Base-by-base conservation (phyloP, 2,888 invertebrate species). In the Lamellibrachia satsuma region DNA sequence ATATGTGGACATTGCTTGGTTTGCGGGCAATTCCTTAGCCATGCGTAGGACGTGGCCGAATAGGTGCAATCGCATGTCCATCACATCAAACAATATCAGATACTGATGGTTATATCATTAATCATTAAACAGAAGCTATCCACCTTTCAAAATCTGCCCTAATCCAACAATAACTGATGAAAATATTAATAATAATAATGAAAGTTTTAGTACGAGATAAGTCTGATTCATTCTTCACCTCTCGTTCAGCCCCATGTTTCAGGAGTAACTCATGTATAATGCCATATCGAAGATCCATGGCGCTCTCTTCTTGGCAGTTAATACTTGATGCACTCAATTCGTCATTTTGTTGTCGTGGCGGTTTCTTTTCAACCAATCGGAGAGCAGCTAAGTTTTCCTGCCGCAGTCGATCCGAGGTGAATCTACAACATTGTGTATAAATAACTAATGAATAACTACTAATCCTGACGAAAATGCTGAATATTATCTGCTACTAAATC, bases 221-320 rank as follows among this genome's bases (percentile, higher is more conserved):
- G 15, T 52, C 27, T 57, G 52, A 93, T 2, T 3, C 52, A 52
- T n/a, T 52, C 57, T 52, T 93, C 92, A 95, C 96, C 94, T 95
- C 95, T 94, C 95, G 94, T 92, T 96, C 96, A 93, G 94, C 94
- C 75, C 94, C 94, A 91, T 96, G 95, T 93, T 95, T 95, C 93
- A 94, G 94, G 22, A 95, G 94, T 11, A 95, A 91, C 93, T 95
- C 95, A 52, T 93, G 93, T 7, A 95, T 93, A 27, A 95, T 92
- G 39, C 93, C 94, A 9, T 94, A 92, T 92, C 95, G 95, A 39
- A 95, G 93, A 92, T 95, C 95, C 60, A 95, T 92, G 52, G 52
- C 92, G 52, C 55, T 92, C 4, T 55, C 51, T 9, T 57, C 91
- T 39, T 91, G 52, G 15, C 94, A 93, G 22, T 93, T 93, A 92